phyloP scores from a whole-genome alignment of 2,888 invertebrate genomes.

The Volucella inflata region DNA sequence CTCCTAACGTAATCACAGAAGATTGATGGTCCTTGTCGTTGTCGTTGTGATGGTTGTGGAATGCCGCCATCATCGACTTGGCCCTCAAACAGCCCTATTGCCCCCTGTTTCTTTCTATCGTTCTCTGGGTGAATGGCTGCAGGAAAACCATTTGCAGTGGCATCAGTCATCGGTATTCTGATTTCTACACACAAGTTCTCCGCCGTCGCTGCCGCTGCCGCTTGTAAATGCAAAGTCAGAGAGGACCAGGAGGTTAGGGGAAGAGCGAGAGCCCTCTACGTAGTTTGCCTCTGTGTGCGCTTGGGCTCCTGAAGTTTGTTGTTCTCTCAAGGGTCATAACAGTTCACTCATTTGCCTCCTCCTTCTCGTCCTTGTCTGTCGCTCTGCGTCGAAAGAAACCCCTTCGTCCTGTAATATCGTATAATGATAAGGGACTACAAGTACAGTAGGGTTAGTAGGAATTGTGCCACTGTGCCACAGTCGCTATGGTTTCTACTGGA shows the following conservation, averaged over 20 bases:
- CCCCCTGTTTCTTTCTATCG: constrained; percentile 29
- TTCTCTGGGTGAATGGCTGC: constrained; percentile 60
- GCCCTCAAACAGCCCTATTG: constrained; percentile 20
- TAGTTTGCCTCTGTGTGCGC: neutral
- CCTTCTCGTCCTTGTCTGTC: constrained; percentile 2
- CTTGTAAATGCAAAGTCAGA: constrained; percentile 62
- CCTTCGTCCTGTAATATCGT: neutral
- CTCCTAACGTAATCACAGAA: constrained; percentile 74
- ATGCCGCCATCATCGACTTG: constrained; percentile 50
- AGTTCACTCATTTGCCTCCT: constrained; percentile 32
- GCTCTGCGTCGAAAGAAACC: constrained; percentile 18
- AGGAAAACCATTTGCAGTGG: constrained; percentile 60
- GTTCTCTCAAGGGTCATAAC: constrained; percentile 74
- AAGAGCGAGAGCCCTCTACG: constrained; percentile 35
- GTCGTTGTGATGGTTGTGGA: constrained; percentile 67
- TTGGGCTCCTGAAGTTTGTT: constrained; percentile 69
- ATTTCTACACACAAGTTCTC: constrained; percentile 58
- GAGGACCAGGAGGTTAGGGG: constrained; percentile 3
- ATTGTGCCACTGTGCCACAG: constrained; percentile 68
- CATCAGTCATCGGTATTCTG: constrained; percentile 50
- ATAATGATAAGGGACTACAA: constrained; percentile 51
- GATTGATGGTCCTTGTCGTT: constrained; percentile 75
- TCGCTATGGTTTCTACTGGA: constrained; percentile 17
- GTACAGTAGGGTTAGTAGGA: constrained; percentile 54
- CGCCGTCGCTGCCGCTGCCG: neutral